Conservation (phyloP, 2,113 vertebrate genomes). For the Mustela lutreola region DNA sequence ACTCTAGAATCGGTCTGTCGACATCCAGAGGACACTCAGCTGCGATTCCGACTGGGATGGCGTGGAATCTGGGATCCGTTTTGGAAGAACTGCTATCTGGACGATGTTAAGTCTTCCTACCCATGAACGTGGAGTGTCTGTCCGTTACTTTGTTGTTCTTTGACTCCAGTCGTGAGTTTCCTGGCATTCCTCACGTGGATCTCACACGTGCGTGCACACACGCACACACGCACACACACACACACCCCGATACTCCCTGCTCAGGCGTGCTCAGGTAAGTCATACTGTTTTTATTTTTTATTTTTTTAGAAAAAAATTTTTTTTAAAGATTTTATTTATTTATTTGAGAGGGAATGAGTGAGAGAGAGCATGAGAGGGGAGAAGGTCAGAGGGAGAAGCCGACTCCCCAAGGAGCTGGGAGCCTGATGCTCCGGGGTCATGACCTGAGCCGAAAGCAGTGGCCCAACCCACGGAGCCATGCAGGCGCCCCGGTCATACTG, state of each 20-base stretch:
- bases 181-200: background rate
- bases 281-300: background rate
- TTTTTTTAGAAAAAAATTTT: too few relatives aligned
- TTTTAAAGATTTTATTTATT: too few relatives aligned
- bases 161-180: background rate
- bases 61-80: background rate
- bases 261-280: background rate
- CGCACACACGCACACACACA: too few relatives aligned
- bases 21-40: background rate
- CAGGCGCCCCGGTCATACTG: too few relatives aligned
- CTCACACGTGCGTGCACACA: too few relatives aligned
- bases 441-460: too few relatives aligned
- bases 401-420: too few relatives aligned
- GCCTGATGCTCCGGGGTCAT: too few relatives aligned
- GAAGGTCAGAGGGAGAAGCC: too few relatives aligned
- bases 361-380: too few relatives aligned
- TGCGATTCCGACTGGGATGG: background rate
- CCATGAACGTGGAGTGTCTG: accelerated
- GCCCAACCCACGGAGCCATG: too few relatives aligned
- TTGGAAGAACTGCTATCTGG: background rate
- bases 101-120: background rate
- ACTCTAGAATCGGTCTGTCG: background rate
- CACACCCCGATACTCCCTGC: background rate
- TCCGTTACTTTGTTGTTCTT: background rate
- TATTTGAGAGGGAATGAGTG: too few relatives aligned